phyloP scores from a whole-genome alignment of 2,797 vertebrate genomes.

The Pitangus sulphuratus region DNA sequence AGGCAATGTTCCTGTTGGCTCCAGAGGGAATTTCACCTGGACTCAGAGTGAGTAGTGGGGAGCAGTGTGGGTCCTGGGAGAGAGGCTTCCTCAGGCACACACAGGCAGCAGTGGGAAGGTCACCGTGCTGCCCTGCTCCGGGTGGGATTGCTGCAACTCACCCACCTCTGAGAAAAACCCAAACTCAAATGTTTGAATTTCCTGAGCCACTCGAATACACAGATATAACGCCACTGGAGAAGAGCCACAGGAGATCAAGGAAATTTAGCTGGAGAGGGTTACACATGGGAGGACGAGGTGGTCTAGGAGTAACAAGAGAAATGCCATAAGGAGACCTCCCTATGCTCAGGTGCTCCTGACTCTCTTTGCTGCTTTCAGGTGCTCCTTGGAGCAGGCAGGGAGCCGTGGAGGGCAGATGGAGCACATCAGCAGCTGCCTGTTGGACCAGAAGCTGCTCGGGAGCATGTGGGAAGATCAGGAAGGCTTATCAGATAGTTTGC shows the following conservation, averaged over 20 bases:
- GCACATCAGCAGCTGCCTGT: background rate
- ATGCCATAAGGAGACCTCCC: rapidly evolving
- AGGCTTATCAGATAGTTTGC: constrained; percentile 53
- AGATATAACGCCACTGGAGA: background rate
- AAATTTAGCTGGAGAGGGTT: background rate
- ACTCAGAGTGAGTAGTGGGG: rapidly evolving
- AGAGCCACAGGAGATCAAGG: background rate
- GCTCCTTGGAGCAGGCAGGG: background rate
- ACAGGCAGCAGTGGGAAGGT: background rate
- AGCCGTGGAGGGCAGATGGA: background rate
- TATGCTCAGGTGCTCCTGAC: background rate
- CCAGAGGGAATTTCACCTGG: background rate
- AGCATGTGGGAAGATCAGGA: constrained; percentile 54
- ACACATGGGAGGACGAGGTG: rapidly evolving
- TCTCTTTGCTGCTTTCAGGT: background rate
- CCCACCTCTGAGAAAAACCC: background rate
- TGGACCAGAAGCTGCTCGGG: background rate
- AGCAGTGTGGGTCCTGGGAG: rapidly evolving
- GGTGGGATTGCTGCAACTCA: background rate
- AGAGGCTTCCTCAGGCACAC: background rate
- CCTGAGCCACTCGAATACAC: background rate
- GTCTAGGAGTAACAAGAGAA: background rate
- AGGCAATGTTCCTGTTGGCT: background rate
- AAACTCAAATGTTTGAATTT: background rate
- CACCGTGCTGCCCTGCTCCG: rapidly evolving